Base-by-base conservation (phyloP, 2,113 vertebrate species). In the Scomber japonicus region DNA sequence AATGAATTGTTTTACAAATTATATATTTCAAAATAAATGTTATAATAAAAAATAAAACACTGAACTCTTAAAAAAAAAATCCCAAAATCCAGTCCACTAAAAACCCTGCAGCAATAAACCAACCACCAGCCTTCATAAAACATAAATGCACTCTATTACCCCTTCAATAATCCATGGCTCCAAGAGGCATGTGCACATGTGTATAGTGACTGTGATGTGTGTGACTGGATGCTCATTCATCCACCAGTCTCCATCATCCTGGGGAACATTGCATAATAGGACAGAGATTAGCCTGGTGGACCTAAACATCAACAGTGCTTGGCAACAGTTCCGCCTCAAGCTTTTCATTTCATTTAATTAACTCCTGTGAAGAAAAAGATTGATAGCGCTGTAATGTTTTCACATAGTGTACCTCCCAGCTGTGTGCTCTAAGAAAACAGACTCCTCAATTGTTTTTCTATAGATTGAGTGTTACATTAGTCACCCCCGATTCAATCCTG, bases 221-320 rank as follows among this genome's bases (percentile, higher is more conserved):
- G 0, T 81, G 79, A 88, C 73, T 68, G 56, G 35, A 74, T 35
- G 56, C 61, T 83, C 73, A 89, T 82, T 70, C 63, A 68, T 46
- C 73, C 57, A 85, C 78, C 62, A 66, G 62, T 35, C 8, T 30
- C 30, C 51, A 80, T 82, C 75, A 66, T 89, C 79, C 78, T 70
- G 21, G 2, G 75, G 11, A 40, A 24, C 30, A 1, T 70, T 77
- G 67, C 86, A 68, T 72, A 78, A 77, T 17, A 53, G 16, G 49
- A 55, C 69, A 70, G 70, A 76, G 63, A 83, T 81, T 63, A 84
- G 56, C 71, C 62, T 16, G 0, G 1, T 19, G 24, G 65, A 80
- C 31, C 0, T 62, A 65, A 84, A 73, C 70, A 78, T 71, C 72
- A 79, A 19, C 75, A 75, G 65, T 0, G 16, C 71, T 53, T 27